Evolutionary conservation across 2,888 invertebrate species (phyloP).

Genomic region (Clitarchus hookeri): DNA sequence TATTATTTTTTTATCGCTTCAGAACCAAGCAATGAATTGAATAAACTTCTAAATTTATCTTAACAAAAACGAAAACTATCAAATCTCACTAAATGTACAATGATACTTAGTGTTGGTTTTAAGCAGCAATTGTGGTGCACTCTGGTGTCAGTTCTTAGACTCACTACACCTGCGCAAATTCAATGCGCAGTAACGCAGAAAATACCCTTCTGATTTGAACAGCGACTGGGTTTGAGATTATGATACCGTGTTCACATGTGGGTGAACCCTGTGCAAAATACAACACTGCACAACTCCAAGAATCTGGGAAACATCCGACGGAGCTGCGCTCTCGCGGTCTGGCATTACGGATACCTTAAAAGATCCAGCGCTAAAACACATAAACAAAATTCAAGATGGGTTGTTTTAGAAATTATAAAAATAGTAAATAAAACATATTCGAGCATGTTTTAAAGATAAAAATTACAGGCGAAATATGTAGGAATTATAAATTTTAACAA

Average conservation of each 20-base stretch:
- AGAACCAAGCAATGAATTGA: background rate
- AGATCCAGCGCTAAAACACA: no score
- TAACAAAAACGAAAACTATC: background rate
- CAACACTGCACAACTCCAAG: no score
- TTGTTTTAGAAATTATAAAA: no score
- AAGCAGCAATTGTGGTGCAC: background rate
- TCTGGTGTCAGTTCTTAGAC: background rate
- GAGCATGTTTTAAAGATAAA: no score
- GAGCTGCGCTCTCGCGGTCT: no score
- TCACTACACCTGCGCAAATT: background rate
- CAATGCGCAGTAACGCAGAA: background rate
- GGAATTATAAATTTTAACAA: no score
- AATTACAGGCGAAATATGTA: no score
- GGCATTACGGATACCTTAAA: no score
- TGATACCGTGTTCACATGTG: background rate
- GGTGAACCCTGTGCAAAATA: background rate
- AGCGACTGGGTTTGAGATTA: background rate
- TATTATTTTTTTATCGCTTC: background rate
- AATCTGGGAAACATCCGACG: no score
- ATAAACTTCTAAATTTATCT: background rate
- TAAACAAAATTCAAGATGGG: no score
- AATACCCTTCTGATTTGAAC: background rate
- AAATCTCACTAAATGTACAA: background rate
- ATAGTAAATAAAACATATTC: no score
- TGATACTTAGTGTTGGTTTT: background rate